Percentiles rank a stretch among this genome's conserved stretches.
These are phyloP conservation scores for Phasianus colchicus DNA, from an alignment of 2,113 vertebrate genomes.

Conservation along the genomic window DNA sequence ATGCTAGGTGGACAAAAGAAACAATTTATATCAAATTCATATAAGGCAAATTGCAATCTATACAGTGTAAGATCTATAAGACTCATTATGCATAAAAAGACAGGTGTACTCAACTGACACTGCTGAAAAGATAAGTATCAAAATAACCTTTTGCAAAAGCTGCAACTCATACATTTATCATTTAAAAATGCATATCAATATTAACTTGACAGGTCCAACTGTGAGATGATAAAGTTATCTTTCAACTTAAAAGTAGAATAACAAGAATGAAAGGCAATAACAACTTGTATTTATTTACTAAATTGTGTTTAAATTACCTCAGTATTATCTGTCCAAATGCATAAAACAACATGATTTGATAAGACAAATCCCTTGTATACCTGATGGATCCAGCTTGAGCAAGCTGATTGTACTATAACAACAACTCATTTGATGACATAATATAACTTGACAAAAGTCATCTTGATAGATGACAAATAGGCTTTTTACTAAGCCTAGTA, in stretches of 20 bases:
- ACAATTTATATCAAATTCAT: background rate
- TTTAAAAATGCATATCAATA: background rate
- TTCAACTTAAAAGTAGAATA: background rate
- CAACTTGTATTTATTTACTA: constrained; percentile 7
- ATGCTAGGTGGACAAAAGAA: constrained; percentile 4
- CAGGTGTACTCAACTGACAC: background rate
- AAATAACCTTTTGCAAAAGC: background rate
- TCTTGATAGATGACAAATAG: background rate
- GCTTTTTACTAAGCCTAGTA: background rate
- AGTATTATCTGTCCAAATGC: constrained; percentile 6
- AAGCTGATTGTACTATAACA: background rate
- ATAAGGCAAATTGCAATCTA: background rate
- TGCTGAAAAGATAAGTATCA: background rate
- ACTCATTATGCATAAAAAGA: background rate
- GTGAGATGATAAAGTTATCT: background rate
- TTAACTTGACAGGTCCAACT: background rate
- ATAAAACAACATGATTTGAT: background rate
- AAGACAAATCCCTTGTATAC: background rate
- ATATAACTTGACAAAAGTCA: background rate
- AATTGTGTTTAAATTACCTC: constrained; percentile 9
- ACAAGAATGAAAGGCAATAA: background rate
- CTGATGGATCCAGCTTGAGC: background rate
- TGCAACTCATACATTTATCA: background rate
- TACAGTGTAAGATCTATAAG: background rate
- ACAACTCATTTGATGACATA: background rate